A percentile compares a stretch with the other conserved stretches of the same genome.
Evolutionary conservation across 37 sponge, comb jelly and placozoan genomes (phyloP).

Genomic region (Aphrocallistes beatrix): DNA sequence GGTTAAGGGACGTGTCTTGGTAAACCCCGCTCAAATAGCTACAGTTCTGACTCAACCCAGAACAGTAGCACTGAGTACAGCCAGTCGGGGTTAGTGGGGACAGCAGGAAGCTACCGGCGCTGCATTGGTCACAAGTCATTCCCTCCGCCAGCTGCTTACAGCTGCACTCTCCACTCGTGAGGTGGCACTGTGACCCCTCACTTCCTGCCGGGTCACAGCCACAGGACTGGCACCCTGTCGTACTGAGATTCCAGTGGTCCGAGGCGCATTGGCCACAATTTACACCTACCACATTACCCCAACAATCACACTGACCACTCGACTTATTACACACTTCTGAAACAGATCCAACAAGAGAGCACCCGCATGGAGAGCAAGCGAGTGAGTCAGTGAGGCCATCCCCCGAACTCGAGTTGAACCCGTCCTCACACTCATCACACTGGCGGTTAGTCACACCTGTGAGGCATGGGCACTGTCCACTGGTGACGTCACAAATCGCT

Average conservation of each 20-base stretch:
- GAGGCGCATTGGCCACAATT: constrained; percentile 46
- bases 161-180: constrained; percentile 30
- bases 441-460: not conserved
- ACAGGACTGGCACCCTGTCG: not conserved
- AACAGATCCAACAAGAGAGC: constrained; percentile 25
- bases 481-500: constrained; percentile 24
- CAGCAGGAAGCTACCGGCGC: constrained; percentile 41
- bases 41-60: constrained; percentile 34
- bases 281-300: constrained; percentile 34
- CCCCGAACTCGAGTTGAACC: not conserved
- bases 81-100: constrained; percentile 41
- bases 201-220: not conserved
- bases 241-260: constrained; percentile 19
- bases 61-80: constrained; percentile 65
- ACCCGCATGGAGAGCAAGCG: constrained; percentile 33
- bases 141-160: constrained; percentile 25
- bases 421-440: constrained; percentile 33
- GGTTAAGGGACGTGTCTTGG: constrained; percentile 49
- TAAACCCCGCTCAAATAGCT: constrained; percentile 30
- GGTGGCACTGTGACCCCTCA: not conserved
- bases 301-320: constrained; percentile 54
- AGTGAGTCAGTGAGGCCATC: not conserved
- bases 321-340: constrained; percentile 24
- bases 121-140: constrained; percentile 33
- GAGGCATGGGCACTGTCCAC: constrained; percentile 29